A percentile compares a stretch with the other conserved stretches of the same genome.
Evolutionary conservation across 1,140 invertebrate genomes (phyloP).

Genomic region (Sesamia nonagrioides): DNA sequence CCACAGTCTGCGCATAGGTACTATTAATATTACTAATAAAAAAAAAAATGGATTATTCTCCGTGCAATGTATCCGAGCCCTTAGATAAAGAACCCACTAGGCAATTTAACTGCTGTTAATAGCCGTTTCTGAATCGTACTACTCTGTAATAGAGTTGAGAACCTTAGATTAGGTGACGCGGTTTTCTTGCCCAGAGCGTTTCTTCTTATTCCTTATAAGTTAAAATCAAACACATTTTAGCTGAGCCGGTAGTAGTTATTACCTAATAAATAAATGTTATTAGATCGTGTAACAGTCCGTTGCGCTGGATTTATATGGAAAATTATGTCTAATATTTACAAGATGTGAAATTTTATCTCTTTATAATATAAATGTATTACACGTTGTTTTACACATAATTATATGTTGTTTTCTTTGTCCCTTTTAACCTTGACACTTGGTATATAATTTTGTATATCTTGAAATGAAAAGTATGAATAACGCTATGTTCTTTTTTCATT

Average conservation of each 20-base stretch:
- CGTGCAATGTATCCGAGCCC: conserved; percentile 4
- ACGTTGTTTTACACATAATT: conserved; percentile 78
- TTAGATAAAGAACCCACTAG: not conserved
- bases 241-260: conserved; percentile 58
- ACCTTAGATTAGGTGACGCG: not conserved
- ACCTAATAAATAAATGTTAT: conserved; percentile 51
- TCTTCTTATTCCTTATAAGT: not conserved
- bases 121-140: not conserved
- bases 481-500: not conserved
- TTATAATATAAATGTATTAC: conserved; percentile 86
- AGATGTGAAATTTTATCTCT: conserved; percentile 86
- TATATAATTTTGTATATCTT: not conserved
- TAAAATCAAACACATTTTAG: conserved; percentile 47
- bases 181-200: not conserved
- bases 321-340: conserved; percentile 84
- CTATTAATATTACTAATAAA: not conserved
- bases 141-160: not conserved
- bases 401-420: conserved; percentile 64
- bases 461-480: no score
- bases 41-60: not conserved
- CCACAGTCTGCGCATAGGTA: not conserved
- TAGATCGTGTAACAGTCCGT: conserved; percentile 67
- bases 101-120: not conserved
- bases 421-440: not conserved
- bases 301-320: conserved; percentile 76